Evolutionary conservation across 1,140 invertebrate species (phyloP), one percentile per base, ranked within the genome.

Genomic region (Aphaenogaster floridana): DNA sequence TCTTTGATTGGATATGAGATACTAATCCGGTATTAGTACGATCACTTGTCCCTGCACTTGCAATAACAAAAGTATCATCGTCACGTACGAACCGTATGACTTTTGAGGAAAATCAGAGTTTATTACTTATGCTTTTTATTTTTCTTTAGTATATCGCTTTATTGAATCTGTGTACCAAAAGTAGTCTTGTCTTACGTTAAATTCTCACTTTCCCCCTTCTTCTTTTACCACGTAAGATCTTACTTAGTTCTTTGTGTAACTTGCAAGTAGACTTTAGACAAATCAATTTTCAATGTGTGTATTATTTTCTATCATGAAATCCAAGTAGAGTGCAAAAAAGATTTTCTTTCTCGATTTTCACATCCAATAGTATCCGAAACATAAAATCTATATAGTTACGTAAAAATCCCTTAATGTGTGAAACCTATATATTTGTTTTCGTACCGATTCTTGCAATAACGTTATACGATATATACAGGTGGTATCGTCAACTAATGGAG

Each of bases 401-500:
- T n/a, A 52, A 59, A 76, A 76, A 7, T 39, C 57, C 42, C 34
- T 79, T 9, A 48, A 78, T 64, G 28, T 64, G n/a, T 74, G 8
- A 81, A 28, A 68, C 9, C 34, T 34, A 3, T 61, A n/a, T 15
- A 28, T 66, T 8, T 50, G 2, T 45, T 11, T 21, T 21, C 17
- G 0, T 42, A 13, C 5, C 39, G 8, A 59, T 81, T 11, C 71
- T 39, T 28, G 54, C 64, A 11, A 85, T 64, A 76, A 69, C n/a
- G 17, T n/a, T 39, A 11, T 74, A 17, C 76, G 89, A 93, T 93
- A 92, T 94, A 94, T 91, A 91, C 96, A 99, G 98, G 99, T 99
- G 96, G 98, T 99, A 90, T 99, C 98, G 95, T 99, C 99, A 88
- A 99, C 98, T 80, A 99, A 99, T 96, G 99, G 99, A 90, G 99